Evolutionary conservation across 1,140 invertebrate genomes (phyloP).

Genomic region (Eriosoma lanigerum): DNA sequence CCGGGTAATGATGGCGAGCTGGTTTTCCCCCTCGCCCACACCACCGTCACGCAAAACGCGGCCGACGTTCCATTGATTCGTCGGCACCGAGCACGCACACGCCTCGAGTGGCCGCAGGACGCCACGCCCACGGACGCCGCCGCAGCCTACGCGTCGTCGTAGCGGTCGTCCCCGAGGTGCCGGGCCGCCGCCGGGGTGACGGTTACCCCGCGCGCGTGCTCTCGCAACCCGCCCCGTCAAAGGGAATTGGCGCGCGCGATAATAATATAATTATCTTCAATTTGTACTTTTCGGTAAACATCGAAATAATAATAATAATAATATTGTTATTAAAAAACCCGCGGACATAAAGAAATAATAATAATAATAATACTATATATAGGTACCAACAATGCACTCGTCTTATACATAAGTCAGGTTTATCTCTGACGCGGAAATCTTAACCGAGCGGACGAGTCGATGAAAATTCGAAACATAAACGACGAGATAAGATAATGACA

Average conservation of each 20-base stretch:
- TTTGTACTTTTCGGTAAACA: constrained; percentile 40
- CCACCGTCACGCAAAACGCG: not conserved
- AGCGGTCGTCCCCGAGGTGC: not conserved
- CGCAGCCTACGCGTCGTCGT: not conserved
- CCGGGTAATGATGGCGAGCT: constrained; percentile 48
- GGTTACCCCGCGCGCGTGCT: not conserved
- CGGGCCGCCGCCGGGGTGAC: not conserved
- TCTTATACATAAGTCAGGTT: too few species aligned
- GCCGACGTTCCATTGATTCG: constrained; percentile 22
- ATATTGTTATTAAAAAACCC: too few species aligned
- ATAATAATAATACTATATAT: too few species aligned
- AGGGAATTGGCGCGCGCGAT: not conserved
- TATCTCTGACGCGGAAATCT: too few species aligned
- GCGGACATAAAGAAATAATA: too few species aligned
- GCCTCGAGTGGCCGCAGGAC: constrained; percentile 31
- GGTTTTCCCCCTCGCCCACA: not conserved
- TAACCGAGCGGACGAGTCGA: too few species aligned
- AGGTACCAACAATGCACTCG: too few species aligned
- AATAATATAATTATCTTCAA: constrained; percentile 48
- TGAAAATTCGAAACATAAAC: too few species aligned
- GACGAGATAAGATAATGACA: too few species aligned
- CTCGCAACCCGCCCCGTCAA: too few species aligned
- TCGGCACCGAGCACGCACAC: constrained; percentile 20
- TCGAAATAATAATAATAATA: too few species aligned
- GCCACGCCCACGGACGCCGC: constrained; percentile 22